Conservation (phyloP, 2,888 invertebrate genomes). For the Cynaeus angustus region DNA sequence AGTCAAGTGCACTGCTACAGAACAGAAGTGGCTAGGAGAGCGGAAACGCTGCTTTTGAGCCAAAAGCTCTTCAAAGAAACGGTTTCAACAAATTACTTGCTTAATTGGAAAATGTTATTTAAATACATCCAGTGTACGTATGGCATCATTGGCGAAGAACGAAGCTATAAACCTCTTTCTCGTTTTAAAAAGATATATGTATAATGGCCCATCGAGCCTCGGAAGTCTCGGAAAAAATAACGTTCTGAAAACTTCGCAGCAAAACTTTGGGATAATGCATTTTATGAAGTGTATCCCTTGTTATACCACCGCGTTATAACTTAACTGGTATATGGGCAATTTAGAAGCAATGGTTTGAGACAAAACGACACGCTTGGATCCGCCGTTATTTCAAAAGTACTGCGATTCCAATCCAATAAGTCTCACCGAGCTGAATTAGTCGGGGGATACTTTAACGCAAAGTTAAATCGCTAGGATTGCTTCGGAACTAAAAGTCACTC, state of each 20-base stretch:
- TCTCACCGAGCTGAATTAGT: conserved; percentile 46
- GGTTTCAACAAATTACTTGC: conserved; percentile 17
- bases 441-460: conserved; percentile 48
- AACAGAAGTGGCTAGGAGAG: conserved; percentile 42
- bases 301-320: conserved; percentile 34
- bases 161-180: conserved; percentile 7
- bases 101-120: conserved; percentile 29
- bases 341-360: conserved; percentile 52
- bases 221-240: conserved; percentile 20
- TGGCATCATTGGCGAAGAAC: not conserved
- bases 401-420: conserved; percentile 46
- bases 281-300: conserved; percentile 52
- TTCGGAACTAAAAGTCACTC: conserved; percentile 54
- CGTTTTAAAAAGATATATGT: conserved; percentile 10
- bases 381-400: conserved; percentile 47
- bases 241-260: conserved; percentile 46
- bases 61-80: conserved; percentile 19
- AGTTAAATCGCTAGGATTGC: conserved; percentile 47
- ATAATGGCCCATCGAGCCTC: conserved; percentile 20
- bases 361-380: conserved; percentile 44
- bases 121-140: not conserved
- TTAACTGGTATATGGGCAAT: conserved; percentile 47
- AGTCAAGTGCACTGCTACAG: conserved; percentile 57
- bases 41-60: conserved; percentile 39
- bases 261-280: conserved; percentile 47